phyloP scores from a whole-genome alignment of 2,888 invertebrate genomes.

The Cenopis cana region DNA sequence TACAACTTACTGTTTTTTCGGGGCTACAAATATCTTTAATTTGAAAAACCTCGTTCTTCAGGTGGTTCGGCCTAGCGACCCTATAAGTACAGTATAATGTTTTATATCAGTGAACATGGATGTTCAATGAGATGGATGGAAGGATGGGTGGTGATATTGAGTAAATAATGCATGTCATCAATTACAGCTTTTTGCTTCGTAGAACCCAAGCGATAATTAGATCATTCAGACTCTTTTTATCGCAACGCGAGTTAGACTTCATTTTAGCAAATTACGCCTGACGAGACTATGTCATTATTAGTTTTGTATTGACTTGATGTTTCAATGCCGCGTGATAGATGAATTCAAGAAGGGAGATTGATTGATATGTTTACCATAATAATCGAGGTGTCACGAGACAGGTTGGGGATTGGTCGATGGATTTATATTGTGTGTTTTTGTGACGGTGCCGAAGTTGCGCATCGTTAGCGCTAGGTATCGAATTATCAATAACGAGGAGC shows the following conservation, averaged over 20 bases:
- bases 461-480: constrained; percentile 60
- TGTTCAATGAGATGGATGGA: constrained; percentile 1
- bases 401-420: constrained; percentile 58
- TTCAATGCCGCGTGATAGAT: constrained; percentile 53
- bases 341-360: constrained; percentile 58
- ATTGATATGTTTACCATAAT: constrained; percentile 72
- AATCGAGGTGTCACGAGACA: constrained; percentile 75
- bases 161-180: constrained; percentile 23
- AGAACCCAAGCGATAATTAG: constrained; percentile 37
- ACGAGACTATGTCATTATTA: constrained; percentile 21
- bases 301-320: constrained; percentile 25
- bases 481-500: constrained; percentile 54
- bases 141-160: background rate
- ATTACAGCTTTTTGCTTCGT: constrained; percentile 17
- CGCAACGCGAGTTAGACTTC: constrained; percentile 3
- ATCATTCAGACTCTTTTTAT: constrained; percentile 30
- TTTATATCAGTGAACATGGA: no score
- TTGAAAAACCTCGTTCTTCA: no score
- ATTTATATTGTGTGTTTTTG: constrained; percentile 66
- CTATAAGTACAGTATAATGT: no score
- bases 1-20: no score
- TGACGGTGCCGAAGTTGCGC: constrained; percentile 59
- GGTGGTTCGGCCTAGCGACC: no score
- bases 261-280: constrained; percentile 38
- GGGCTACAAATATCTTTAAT: no score